Evolutionary conservation across 92 coral and sea anemone species (phyloP), one percentile per base, ranked within the genome.

Genomic region (Montipora capitata): DNA sequence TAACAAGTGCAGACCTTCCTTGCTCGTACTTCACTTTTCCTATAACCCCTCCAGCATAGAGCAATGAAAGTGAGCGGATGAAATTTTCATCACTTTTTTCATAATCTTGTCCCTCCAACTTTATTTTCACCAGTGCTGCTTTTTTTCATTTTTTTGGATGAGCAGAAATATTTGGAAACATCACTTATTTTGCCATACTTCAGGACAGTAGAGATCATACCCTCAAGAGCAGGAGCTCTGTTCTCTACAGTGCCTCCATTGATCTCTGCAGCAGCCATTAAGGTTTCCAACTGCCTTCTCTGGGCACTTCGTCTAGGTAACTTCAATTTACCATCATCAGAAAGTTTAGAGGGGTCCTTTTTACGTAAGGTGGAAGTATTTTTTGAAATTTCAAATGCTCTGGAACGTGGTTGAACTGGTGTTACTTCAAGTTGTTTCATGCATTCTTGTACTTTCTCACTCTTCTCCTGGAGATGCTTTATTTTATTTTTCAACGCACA

Each of bases 41-140:
- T 14, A 61, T 61, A 13, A 61, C 66, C 66, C 38, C 66, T 13
- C 66, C 66, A 8, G 84, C 85, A 94, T 87, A 85, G 12, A 91
- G 78, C 11, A 79, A 68, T 51, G 81, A 87, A 14, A 91, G 80
- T 35, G 96, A 91, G n/a, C 94, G 69, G 77, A 91, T 80, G 40
- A 94, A 67, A 76, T 94, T 94, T 51, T 83, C 94, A 62, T 87
- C 74, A 68, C 96, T 87, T 14, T 88, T 66, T 59, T 94, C 96
- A 88, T 78, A 94, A 57, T 94, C 88, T 63, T 74, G 72, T 41
- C 66, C 88, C 13, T 94, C 51, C n/a, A 11, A 58, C 16, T 77
- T 83, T 9, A 94, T 78, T 42, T 75, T 90, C 49, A 52, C 71
- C 48, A 38, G 56, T 17, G 85, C 76, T 52, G 78, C 82, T 27